Percentiles rank a stretch among this genome's conserved stretches.
Conservation (phyloP, 35 echinoderm and acorn worm genomes). For the Lytechinus pictus region DNA sequence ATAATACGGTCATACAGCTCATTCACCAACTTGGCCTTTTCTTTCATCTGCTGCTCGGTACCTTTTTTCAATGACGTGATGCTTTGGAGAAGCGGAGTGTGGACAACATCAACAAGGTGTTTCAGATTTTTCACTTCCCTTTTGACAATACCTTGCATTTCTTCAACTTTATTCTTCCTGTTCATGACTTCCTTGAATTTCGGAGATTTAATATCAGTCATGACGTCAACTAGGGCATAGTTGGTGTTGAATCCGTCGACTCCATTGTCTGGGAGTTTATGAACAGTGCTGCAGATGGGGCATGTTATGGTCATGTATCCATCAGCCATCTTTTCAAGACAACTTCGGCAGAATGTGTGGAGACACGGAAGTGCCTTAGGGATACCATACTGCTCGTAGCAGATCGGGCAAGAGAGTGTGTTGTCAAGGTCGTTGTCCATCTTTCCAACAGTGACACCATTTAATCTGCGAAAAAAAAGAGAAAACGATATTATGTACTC, state of each 20-base stretch:
- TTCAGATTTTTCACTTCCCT: slow-evolving; percentile 42
- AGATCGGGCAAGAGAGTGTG: slow-evolving; percentile 43
- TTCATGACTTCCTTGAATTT: slow-evolving; percentile 33
- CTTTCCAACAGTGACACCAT: not conserved
- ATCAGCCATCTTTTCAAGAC: not conserved
- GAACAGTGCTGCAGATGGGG: slow-evolving; percentile 27
- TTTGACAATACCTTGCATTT: not conserved
- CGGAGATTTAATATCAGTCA: slow-evolving; percentile 1
- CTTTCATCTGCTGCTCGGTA: not conserved
- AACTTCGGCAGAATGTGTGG: slow-evolving; percentile 44
- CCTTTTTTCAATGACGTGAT: not conserved
- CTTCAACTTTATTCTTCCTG: not conserved
- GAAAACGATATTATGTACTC: not conserved
- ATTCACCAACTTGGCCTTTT: not conserved
- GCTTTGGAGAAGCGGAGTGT: slow-evolving; percentile 25
- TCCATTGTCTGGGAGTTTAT: not conserved
- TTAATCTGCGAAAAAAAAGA: not conserved
- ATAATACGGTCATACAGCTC: not conserved
- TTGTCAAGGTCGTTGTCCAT: slow-evolving; percentile 18
- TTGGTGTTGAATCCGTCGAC: slow-evolving; percentile 27
- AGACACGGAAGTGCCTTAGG: slow-evolving; percentile 52
- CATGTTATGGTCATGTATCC: slow-evolving; percentile 8
- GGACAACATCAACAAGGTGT: slow-evolving; percentile 35
- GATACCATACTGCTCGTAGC: slow-evolving; percentile 43
- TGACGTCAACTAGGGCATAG: slow-evolving; percentile 13